Evolutionary conservation across 2,797 vertebrate genomes (phyloP).

Genomic region (Phrynocephalus vlangalii): DNA sequence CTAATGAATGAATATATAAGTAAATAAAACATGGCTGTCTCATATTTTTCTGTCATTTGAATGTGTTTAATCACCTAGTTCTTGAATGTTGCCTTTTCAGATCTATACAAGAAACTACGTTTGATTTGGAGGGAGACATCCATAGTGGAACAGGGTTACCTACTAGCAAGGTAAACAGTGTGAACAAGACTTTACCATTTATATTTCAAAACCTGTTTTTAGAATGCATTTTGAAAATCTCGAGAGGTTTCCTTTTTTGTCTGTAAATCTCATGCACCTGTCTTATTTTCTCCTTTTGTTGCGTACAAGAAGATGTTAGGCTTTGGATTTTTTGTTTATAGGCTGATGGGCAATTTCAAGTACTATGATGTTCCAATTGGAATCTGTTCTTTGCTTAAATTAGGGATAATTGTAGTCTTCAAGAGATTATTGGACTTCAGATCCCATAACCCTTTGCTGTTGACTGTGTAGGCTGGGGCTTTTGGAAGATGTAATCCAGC

Average conservation of each 20-base stretch:
- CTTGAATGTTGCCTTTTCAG: slow-evolving; percentile 72
- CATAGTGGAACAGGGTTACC: slow-evolving; percentile 88
- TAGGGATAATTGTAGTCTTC: no score
- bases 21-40: neutral
- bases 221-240: neutral
- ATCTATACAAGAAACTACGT: slow-evolving; percentile 91
- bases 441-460: neutral
- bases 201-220: neutral
- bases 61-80: slow-evolving; percentile 14
- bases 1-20: no score
- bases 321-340: no score
- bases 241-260: neutral
- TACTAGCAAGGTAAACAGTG: slow-evolving; percentile 88
- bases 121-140: slow-evolving; percentile 94
- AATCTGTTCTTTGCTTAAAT: neutral
- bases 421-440: neutral
- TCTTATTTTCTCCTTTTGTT: neutral
- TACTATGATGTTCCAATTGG: neutral
- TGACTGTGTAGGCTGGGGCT: neutral
- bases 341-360: no score
- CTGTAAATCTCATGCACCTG: neutral
- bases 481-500: neutral
- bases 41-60: neutral
- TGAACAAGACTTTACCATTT: neutral
- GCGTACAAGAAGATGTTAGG: neutral